Evolutionary conservation across 1,140 invertebrate species (phyloP).

Genomic region (Cecropterus lyciades): DNA sequence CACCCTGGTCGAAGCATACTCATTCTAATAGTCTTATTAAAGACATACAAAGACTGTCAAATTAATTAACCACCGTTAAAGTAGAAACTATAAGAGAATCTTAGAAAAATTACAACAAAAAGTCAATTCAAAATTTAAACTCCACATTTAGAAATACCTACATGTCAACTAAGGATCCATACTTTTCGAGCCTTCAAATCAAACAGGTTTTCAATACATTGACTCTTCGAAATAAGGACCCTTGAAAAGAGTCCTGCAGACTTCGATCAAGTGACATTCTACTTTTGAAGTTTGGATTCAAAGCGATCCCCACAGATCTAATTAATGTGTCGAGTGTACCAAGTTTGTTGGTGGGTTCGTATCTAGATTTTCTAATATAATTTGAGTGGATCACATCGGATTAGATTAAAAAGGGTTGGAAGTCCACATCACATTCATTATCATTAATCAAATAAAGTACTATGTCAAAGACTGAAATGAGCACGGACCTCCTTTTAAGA

Average conservation of each 20-base stretch:
- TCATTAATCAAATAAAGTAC: too few species aligned
- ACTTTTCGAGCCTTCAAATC: constrained; percentile 6
- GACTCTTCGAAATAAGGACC: not conserved
- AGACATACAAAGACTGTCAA: too few species aligned
- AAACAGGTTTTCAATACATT: constrained; percentile 3
- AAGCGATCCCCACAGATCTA: constrained; percentile 9
- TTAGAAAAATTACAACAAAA: too few species aligned
- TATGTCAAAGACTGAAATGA: too few species aligned
- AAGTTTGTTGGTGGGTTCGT: not conserved
- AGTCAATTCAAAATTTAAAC: not conserved
- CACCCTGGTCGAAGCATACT: too few species aligned
- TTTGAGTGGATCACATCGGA: not conserved
- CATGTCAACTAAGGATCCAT: constrained; percentile 10
- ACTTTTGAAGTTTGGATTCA: constrained; percentile 19
- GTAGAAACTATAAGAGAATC: too few species aligned
- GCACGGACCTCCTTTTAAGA: too few species aligned
- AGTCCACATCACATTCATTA: too few species aligned
- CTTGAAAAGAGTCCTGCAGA: not conserved
- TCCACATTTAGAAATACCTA: not conserved
- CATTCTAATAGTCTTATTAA: too few species aligned
- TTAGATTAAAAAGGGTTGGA: not conserved
- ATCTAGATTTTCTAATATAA: not conserved
- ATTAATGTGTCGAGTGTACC: constrained; percentile 12
- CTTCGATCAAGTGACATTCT: constrained; percentile 8
- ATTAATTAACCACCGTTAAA: too few species aligned